These are phyloP conservation scores for Atta cephalotes DNA, from an alignment of 1,140 invertebrate species.

Conservation along the genomic window DNA sequence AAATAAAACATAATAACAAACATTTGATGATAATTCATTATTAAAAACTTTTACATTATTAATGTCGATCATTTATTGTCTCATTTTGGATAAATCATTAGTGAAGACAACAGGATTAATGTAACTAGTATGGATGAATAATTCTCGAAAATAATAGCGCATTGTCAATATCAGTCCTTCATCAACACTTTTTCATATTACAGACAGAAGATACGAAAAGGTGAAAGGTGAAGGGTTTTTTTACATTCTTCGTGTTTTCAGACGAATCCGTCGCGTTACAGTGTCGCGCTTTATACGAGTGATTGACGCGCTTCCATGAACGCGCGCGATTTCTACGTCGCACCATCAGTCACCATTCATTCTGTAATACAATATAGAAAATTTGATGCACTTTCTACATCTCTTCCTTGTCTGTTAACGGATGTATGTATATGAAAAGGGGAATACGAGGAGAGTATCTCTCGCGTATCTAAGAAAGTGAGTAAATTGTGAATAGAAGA, in stretches of 20 bases:
- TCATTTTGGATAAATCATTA: slow-evolving; percentile 14
- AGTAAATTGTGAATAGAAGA: slow-evolving; percentile 25
- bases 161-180: neutral
- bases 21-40: neutral
- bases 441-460: neutral
- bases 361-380: slow-evolving; percentile 28
- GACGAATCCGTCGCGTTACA: neutral
- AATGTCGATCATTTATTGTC: slow-evolving; percentile 15
- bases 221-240: neutral
- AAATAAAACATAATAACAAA: too few species aligned
- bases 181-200: slow-evolving; percentile 19
- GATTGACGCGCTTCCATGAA: slow-evolving; percentile 37
- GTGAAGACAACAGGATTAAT: neutral
- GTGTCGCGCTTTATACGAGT: neutral
- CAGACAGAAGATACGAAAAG: neutral
- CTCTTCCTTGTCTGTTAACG: slow-evolving; percentile 18
- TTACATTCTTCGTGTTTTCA: neutral
- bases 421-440: neutral
- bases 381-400: neutral
- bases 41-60: neutral
- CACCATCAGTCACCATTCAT: slow-evolving; percentile 47
- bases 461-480: slow-evolving; percentile 25
- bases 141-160: slow-evolving; percentile 16
- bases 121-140: neutral
- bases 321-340: slow-evolving; percentile 3